Base-by-base conservation (phyloP, 2,888 invertebrate species). In the Campopleginae sp. region DNA sequence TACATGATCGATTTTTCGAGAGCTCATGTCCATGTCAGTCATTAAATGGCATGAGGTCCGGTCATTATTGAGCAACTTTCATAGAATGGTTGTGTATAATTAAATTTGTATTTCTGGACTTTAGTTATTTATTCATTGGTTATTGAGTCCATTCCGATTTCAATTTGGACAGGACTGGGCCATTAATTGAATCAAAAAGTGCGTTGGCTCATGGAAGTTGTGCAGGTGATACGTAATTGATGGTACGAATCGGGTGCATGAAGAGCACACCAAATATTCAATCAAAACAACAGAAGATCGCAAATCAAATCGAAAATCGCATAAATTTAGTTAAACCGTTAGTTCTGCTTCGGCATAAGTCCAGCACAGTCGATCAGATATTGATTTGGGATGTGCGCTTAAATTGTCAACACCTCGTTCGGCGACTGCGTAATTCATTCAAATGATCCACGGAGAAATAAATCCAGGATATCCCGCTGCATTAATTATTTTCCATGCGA, bases 391-490 rank as follows among this genome's bases (percentile, higher is more conserved):
- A 44, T 44, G n/a, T 33, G 12, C 44, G 23, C 14, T 38, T 23
- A 44, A 54, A 65, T 27, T 63, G 72, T 31, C 65, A 80, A 33
- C 31, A 51, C 79, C 6, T 51, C 54, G 54, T 46, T 38, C n/a
- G 27, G 68, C 14, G 38, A 70, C 38, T 27, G 44, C 76, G 58
- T 81, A 58, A 81, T 70, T 81, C 48, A 81, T 81, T 76, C 81
- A 76, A 63, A 63, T 70, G 70, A 70, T 80, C 61, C 54, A 70
- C 68, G 44, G 46, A 27, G 80, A 81, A 58, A 81, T 81, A 46
- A 68, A 75, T 68, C 70, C 65, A 70, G 70, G 51, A 51, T 70
- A 70, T 48, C 65, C 63, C 46, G 48, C 51, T 63, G 54, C 68
- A 58, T 19, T 58, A 38, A 78, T 54, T 27, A 78, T 78, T 78